phyloP scores from a whole-genome alignment of 2,888 invertebrate species.

The Drosophila colorata region DNA sequence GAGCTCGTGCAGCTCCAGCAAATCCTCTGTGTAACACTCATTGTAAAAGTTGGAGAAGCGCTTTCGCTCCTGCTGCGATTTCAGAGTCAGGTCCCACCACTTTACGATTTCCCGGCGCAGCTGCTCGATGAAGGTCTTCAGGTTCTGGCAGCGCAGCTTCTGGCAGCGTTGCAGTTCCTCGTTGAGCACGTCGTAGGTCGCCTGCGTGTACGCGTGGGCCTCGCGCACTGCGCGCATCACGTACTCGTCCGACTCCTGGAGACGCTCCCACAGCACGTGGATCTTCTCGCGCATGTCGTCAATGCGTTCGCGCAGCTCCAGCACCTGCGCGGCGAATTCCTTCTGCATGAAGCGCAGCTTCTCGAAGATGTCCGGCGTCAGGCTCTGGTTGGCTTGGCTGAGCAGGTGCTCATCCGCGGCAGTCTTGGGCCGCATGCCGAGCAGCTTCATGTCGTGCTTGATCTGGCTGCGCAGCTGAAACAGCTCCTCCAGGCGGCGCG shows the following conservation, averaged over 20 bases:
- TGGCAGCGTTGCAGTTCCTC: constrained; percentile 92
- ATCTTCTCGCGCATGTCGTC: constrained; percentile 88
- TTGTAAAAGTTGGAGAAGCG: constrained; percentile 88
- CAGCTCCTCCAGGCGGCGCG: constrained; percentile 85
- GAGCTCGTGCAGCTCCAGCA: constrained; percentile 91
- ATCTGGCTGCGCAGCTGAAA: constrained; percentile 84
- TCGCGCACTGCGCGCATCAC: constrained; percentile 88
- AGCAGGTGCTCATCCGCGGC: constrained; percentile 83
- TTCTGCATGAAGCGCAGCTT: constrained; percentile 87
- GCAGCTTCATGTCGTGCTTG: constrained; percentile 81
- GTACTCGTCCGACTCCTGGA: constrained; percentile 89
- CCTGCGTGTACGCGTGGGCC: constrained; percentile 74
- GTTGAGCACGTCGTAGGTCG: constrained; percentile 83
- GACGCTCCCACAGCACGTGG: constrained; percentile 89
- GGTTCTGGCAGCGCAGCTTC: constrained; percentile 90
- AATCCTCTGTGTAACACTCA: constrained; percentile 91
- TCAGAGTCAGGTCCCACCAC: constrained; percentile 93
- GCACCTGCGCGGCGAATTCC: constrained; percentile 87
- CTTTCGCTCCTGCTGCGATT: constrained; percentile 87
- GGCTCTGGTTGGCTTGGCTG: constrained; percentile 86
- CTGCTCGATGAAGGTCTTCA: constrained; percentile 87
- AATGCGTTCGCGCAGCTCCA: constrained; percentile 87
- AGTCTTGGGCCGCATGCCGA: constrained; percentile 79
- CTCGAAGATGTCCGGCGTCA: constrained; percentile 88
- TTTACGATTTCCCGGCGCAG: constrained; percentile 89